Evolutionary conservation across 1,140 invertebrate genomes (phyloP), one percentile per base, ranked within the genome.

Genomic region (Phocides pigmalion): DNA sequence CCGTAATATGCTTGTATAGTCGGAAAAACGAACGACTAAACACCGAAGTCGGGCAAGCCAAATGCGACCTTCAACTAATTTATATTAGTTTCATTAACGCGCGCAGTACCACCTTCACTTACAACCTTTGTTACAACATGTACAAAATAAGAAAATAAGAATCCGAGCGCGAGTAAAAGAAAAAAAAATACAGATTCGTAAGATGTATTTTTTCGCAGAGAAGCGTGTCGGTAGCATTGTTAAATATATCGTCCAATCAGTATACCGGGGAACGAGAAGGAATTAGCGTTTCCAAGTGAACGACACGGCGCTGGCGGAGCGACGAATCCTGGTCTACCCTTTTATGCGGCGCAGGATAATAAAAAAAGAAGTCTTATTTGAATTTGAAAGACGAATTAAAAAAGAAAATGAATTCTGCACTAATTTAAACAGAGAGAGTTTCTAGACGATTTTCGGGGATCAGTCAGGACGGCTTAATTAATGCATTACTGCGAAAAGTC

Each of bases 201-300:
- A 86, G 83, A 85, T 84, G 74, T 87, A 88, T 87, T 89, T 87
- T 87, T 86, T 82, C 74, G 69, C 74, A 79, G 74, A 82, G 77
- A 73, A 82, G 69, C 74, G 81, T 81, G 76, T 82, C 79, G 74
- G 82, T 84, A 81, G 79, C 79, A 85, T 83, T 87, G 79, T 88
- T 89, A 85, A 91, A 91, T 89, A 91, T 90, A 88, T 89, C 78
- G 84, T 86, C 86, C 87, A 91, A 91, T 91, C 85, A 91, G 87
- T 85, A 85, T 81, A 77, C 74, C 62, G 70, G 74, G 74, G 76
- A 79, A 74, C 42, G 53, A 58, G 68, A 64, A 85, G 81, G 74
- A 89, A 87, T 87, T 89, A 89, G 80, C 83, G 86, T 87, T 83
- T 64, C 70, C 74, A 80, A 86, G 70, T 68, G 76, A 85, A 79